Percentiles rank a stretch among this genome's conserved stretches.
Evolutionary conservation across 2,797 vertebrate genomes (phyloP).

Genomic region (Gastrophryne carolinensis): DNA sequence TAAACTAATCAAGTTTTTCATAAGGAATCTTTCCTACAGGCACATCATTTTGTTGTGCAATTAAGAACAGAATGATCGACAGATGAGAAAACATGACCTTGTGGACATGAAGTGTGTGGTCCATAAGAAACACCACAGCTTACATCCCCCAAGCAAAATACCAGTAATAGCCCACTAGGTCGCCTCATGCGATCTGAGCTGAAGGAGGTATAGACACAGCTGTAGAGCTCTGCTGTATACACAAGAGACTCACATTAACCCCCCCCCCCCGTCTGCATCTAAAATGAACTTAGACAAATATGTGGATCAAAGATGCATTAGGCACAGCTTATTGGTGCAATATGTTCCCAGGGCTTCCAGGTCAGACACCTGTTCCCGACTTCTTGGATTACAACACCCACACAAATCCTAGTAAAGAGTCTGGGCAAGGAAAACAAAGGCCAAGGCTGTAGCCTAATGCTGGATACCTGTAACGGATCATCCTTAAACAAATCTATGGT

Average conservation of each 20-base stretch:
- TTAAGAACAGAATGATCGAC: not conserved
- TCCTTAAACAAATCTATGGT: too few relatives aligned
- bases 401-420: too few relatives aligned
- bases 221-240: slow-evolving; percentile 55
- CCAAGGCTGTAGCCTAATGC: too few relatives aligned
- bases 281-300: slow-evolving; percentile 42
- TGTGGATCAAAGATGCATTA: slow-evolving; percentile 28
- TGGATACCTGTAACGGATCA: too few relatives aligned
- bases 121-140: slow-evolving; percentile 49
- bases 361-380: slow-evolving; percentile 37
- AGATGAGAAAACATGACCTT: slow-evolving; percentile 45
- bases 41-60: not conserved
- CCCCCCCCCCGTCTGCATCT: not conserved
- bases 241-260: slow-evolving; percentile 38
- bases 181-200: not conserved
- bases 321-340: not conserved
- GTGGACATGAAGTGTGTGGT: slow-evolving; percentile 54
- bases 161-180: not conserved
- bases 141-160: not conserved
- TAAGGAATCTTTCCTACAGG: too few relatives aligned
- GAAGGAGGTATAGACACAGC: slow-evolving; percentile 53
- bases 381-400: too few relatives aligned
- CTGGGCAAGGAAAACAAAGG: too few relatives aligned
- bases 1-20: too few relatives aligned
- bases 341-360: slow-evolving; percentile 11